A percentile compares a stretch with the other conserved stretches of the same genome.
Evolutionary conservation across 2,113 vertebrate species (phyloP).

Genomic region (Oncorhynchus tshawytscha): DNA sequence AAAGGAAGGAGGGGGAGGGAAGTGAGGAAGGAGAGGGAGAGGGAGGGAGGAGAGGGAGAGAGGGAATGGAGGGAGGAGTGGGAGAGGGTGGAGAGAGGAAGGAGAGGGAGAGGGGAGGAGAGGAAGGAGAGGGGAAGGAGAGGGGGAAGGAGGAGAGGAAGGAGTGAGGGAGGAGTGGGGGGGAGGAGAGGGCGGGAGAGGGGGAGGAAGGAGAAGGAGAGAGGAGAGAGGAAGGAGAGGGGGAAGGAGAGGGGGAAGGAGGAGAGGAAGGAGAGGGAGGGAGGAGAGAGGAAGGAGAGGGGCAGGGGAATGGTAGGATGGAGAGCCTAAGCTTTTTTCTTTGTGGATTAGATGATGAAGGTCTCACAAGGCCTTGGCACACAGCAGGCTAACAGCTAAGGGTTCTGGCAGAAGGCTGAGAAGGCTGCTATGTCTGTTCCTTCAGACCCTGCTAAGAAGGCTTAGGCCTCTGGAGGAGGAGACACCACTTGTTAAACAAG

Average conservation of each 20-base stretch:
- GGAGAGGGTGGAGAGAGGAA: not conserved
- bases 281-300: too few species aligned
- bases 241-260: not conserved
- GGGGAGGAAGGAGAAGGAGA: not conserved
- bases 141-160: not conserved
- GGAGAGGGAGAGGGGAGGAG: too few species aligned
- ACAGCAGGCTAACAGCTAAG: not conserved
- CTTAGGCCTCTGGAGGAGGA: not conserved
- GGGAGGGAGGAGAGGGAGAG: not conserved
- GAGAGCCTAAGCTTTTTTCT: not conserved
- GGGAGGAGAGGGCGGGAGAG: too few species aligned
- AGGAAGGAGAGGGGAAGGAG: not conserved
- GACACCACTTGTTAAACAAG: too few species aligned
- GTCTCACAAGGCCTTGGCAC: not conserved
- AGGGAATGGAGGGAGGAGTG: not conserved
- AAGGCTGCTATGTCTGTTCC: not conserved
- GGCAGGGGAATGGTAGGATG: too few species aligned
- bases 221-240: not conserved
- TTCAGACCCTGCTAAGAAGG: not conserved
- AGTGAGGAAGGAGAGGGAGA: not conserved
- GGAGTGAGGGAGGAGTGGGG: not conserved
- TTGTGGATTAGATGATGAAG: not conserved
- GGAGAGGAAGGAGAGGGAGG: slow-evolving; percentile 30
- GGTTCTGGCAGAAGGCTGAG: not conserved
- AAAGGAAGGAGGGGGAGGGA: slow-evolving; percentile 33